A percentile compares a stretch with the other conserved stretches of the same genome.
These are phyloP conservation scores for Coleophora deauratella DNA, from an alignment of 2,888 invertebrate species.

Conservation along the genomic window DNA sequence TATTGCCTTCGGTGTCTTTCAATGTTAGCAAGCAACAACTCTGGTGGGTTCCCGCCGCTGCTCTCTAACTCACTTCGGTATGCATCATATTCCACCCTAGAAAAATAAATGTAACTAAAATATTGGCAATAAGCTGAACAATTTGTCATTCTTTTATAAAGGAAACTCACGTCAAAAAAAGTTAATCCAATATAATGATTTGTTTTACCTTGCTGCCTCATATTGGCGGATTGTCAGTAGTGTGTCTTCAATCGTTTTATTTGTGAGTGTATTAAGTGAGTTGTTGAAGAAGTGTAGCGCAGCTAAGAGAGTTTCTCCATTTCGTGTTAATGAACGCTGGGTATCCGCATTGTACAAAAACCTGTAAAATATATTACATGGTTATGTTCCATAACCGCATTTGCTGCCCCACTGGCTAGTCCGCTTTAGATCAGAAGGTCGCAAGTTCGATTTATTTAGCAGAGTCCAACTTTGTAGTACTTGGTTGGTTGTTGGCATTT, in stretches of 20 bases:
- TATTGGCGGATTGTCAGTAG: conserved; percentile 78
- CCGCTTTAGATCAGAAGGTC: no score
- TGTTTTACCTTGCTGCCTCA: conserved; percentile 71
- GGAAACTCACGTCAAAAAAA: no score
- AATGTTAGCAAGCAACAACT: conserved; percentile 84
- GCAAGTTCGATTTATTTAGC: neutral
- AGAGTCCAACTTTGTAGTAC: no score
- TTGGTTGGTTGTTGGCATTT: no score
- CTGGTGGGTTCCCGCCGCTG: conserved; percentile 77
- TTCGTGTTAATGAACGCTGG: conserved; percentile 90
- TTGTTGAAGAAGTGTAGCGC: conserved; percentile 98
- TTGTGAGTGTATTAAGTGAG: conserved; percentile 95
- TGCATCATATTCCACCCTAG: conserved; percentile 96
- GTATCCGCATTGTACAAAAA: conserved; percentile 97
- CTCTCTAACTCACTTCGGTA: conserved; percentile 95
- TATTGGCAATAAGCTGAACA: no score
- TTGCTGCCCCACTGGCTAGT: no score
- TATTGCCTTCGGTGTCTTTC: conserved; percentile 91
- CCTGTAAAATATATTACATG: conserved; percentile 34
- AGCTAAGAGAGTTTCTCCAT: conserved; percentile 93
- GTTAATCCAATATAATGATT: no score
- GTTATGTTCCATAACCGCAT: no score
- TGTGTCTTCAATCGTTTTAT: conserved; percentile 98
- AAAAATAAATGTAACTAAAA: neutral
- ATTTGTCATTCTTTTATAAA: no score